A percentile compares a stretch with the other conserved stretches of the same genome.
phyloP scores from a whole-genome alignment of 1,140 invertebrate genomes.

The Trigoniulus corallinus region DNA sequence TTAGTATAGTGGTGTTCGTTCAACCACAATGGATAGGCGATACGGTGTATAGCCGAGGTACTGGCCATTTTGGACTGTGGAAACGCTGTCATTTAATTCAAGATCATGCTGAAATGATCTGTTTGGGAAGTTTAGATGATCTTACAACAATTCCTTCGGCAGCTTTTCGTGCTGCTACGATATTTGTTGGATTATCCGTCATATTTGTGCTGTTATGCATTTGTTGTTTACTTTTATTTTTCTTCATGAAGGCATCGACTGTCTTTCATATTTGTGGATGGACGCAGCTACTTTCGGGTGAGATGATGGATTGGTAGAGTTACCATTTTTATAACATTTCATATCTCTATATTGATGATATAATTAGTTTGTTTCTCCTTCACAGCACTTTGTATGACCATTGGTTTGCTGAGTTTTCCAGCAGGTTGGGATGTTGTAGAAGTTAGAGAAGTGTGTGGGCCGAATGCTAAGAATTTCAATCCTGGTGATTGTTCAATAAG shows the following conservation, averaged over 20 bases:
- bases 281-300: constrained; percentile 85
- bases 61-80: constrained; percentile 85
- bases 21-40: constrained; percentile 88
- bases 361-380: constrained; percentile 10
- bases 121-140: constrained; percentile 65
- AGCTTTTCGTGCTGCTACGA: constrained; percentile 59
- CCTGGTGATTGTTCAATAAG: constrained; percentile 69
- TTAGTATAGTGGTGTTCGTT: constrained; percentile 81
- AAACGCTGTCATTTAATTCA: constrained; percentile 46
- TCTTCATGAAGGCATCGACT: constrained; percentile 82
- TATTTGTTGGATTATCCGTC: constrained; percentile 72
- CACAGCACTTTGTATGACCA: constrained; percentile 62
- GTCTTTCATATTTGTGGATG: constrained; percentile 85
- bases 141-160: constrained; percentile 62
- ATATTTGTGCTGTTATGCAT: constrained; percentile 68
- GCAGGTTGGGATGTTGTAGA: constrained; percentile 72
- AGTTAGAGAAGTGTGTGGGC: constrained; percentile 72
- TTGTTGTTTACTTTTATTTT: constrained; percentile 75
- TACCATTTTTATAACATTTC: background rate
- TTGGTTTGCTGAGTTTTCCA: constrained; percentile 76
- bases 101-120: constrained; percentile 36
- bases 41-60: constrained; percentile 54
- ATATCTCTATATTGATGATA: background rate
- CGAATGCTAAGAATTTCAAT: constrained; percentile 51
- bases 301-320: constrained; percentile 12